Evolutionary conservation across 2,113 vertebrate species (phyloP).

Genomic region (Pterocles gutturalis): DNA sequence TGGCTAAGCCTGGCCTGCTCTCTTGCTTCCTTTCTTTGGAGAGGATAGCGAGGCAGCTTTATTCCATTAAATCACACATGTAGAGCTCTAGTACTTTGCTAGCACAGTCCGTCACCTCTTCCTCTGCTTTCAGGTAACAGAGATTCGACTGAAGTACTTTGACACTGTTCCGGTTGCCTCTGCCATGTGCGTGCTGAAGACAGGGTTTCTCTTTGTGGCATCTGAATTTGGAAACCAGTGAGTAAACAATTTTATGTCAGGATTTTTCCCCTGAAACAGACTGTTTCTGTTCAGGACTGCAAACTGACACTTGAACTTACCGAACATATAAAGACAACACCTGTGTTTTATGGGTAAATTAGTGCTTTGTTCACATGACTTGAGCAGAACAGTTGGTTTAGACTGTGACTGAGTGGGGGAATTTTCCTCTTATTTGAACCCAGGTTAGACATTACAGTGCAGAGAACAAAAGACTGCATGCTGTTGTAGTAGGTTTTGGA

Average conservation of each 20-base stretch:
- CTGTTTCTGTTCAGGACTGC: not conserved
- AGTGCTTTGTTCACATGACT: not conserved
- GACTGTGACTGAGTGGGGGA: not conserved
- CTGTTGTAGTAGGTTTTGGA: not conserved
- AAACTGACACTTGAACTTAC: not conserved
- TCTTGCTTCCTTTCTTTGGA: not conserved
- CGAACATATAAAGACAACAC: not conserved
- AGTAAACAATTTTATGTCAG: conserved; percentile 65
- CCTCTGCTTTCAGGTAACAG: conserved; percentile 86
- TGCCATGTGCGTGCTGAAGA: conserved; percentile 98
- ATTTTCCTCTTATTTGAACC: not conserved
- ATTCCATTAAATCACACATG: not conserved
- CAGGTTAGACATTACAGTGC: not conserved
- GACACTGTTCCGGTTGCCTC: conserved; percentile 96
- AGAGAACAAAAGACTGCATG: not conserved
- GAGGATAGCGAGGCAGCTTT: not conserved
- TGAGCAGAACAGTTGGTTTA: not conserved
- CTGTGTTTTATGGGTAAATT: not conserved
- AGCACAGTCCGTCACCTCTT: not conserved
- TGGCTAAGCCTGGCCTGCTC: not conserved
- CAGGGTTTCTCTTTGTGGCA: conserved; percentile 95
- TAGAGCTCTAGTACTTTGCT: not conserved
- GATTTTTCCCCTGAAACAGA: not conserved
- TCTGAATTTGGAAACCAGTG: conserved; percentile 99
- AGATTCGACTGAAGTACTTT: conserved; percentile 98